Conservation (phyloP, 2,888 invertebrate species). For the Cordilura impudica region DNA sequence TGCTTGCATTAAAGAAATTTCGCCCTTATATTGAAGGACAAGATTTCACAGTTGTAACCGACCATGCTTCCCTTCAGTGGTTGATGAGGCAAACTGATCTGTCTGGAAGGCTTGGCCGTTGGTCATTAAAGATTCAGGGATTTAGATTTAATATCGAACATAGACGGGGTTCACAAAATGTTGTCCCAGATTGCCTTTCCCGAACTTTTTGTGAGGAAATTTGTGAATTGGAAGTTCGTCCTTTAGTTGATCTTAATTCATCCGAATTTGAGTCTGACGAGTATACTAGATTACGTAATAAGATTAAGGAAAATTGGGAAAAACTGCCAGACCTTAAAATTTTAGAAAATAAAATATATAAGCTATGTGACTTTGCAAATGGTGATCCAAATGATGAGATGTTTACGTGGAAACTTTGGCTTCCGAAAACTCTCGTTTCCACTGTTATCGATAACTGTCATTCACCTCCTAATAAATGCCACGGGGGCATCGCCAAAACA, state of each 20-base stretch:
- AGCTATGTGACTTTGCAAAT: no score
- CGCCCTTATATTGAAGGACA: slow-evolving; percentile 29
- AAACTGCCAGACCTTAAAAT: background rate
- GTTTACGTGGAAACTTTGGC: background rate
- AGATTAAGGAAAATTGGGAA: background rate
- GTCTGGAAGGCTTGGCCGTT: slow-evolving; percentile 63
- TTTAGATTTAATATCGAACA: no score
- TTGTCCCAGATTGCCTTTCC: slow-evolving; percentile 65
- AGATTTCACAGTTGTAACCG: no score
- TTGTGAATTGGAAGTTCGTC: slow-evolving; percentile 2
- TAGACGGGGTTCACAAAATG: slow-evolving; percentile 40
- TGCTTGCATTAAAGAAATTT: slow-evolving; percentile 46
- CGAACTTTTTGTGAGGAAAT: no score
- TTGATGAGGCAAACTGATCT: slow-evolving; percentile 19
- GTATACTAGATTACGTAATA: background rate
- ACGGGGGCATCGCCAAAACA: no score
- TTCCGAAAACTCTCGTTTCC: slow-evolving; percentile 2
- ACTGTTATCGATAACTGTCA: no score
- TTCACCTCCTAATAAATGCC: no score
- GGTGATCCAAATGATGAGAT: background rate
- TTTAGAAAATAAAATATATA: no score
- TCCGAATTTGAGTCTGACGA: background rate
- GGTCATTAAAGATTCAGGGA: slow-evolving; percentile 60
- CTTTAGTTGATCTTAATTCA: background rate
- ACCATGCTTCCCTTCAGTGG: slow-evolving; percentile 13